Conservation (phyloP, 2,113 vertebrate genomes). For the Saguinus midas region DNA sequence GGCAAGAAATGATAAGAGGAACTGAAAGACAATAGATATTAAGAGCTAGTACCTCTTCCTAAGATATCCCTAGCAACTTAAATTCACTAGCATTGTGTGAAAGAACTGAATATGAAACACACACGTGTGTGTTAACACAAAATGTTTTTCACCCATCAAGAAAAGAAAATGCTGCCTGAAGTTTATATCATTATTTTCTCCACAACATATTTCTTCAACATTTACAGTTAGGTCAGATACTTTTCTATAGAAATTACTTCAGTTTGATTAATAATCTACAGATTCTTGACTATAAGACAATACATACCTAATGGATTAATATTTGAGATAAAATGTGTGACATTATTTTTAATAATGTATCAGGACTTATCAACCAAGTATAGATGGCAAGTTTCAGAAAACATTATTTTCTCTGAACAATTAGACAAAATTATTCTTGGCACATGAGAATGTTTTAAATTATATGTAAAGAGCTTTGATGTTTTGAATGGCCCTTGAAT, state of each 20-base stretch:
- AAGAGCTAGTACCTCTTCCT: neutral
- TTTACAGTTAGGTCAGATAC: neutral
- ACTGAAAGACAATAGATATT: neutral
- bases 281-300: neutral
- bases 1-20: neutral
- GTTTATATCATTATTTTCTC: neutral
- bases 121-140: neutral
- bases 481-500: neutral
- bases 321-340: neutral
- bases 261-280: neutral
- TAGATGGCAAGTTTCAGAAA: neutral
- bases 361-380: neutral
- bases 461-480: neutral
- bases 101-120: neutral
- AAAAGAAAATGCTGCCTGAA: neutral
- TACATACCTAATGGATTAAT: neutral
- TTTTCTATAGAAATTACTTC: neutral
- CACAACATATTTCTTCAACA: neutral
- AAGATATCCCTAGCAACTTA: neutral
- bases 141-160: neutral
- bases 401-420: conserved; percentile 26
- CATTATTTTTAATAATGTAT: conserved; percentile 7
- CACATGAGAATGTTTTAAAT: neutral
- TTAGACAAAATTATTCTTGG: neutral
- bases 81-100: neutral